A percentile compares a stretch with the other conserved stretches of the same genome.
These are phyloP conservation scores for Albula glossodonta DNA, from an alignment of 2,113 vertebrate genomes.

Conservation along the genomic window DNA sequence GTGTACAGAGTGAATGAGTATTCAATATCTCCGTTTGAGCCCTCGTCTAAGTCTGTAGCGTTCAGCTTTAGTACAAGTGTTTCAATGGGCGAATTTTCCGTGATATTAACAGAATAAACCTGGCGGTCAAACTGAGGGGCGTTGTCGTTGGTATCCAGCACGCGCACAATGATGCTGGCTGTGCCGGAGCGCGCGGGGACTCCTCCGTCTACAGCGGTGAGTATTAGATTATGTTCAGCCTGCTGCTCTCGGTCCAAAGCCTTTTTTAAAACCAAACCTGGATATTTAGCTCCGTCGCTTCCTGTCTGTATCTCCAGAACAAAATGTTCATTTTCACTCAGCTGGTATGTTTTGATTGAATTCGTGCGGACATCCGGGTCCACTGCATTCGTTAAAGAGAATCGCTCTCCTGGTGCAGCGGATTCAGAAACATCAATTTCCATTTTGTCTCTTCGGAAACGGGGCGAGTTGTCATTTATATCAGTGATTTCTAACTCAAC, in stretches of 20 bases:
- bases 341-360: slow-evolving; percentile 29
- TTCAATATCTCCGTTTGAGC: slow-evolving; percentile 48
- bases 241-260: slow-evolving; percentile 34
- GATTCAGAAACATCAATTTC: slow-evolving; percentile 34
- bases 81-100: slow-evolving; percentile 49
- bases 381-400: slow-evolving; percentile 29
- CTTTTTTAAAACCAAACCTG: slow-evolving; percentile 32
- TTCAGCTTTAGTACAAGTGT: slow-evolving; percentile 47
- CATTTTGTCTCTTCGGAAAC: slow-evolving; percentile 21
- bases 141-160: slow-evolving; percentile 57
- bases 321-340: slow-evolving; percentile 41
- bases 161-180: slow-evolving; percentile 43
- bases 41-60: slow-evolving; percentile 55
- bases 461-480: slow-evolving; percentile 26
- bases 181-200: slow-evolving; percentile 20
- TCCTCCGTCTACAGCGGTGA: slow-evolving; percentile 37
- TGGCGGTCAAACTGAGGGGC: slow-evolving; percentile 47
- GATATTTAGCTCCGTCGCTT: slow-evolving; percentile 27
- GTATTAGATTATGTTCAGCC: slow-evolving; percentile 27
- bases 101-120: slow-evolving; percentile 40
- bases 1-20: slow-evolving; percentile 55
- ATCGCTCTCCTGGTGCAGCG: slow-evolving; percentile 22
- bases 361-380: slow-evolving; percentile 41
- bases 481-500: slow-evolving; percentile 31
- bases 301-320: slow-evolving; percentile 31